Conservation (phyloP, 64 coral and sea anemone species). For the Actinia equina region DNA sequence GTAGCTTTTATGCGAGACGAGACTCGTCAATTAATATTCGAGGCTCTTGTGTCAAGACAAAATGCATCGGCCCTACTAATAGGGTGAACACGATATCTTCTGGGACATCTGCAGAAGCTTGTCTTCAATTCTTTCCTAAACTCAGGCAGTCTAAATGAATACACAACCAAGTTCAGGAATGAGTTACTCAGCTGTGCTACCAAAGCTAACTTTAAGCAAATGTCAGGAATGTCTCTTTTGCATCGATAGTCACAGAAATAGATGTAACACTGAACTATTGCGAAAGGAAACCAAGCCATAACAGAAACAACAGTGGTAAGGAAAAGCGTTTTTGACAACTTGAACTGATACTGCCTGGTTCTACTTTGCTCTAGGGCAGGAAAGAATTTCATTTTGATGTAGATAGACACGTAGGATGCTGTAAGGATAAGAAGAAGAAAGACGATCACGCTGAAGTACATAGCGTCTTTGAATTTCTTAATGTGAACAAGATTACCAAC, state of each 20-base stretch:
- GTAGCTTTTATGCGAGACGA: too few relatives aligned
- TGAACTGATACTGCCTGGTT: background rate
- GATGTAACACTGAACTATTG: background rate
- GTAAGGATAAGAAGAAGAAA: background rate
- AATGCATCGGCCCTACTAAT: background rate
- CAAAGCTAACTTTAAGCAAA: background rate
- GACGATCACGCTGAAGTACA: background rate
- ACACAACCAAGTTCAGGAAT: background rate
- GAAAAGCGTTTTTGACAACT: background rate
- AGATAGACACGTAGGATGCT: background rate
- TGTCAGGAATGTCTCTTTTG: background rate
- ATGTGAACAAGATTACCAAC: background rate
- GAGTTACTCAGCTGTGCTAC: slow-evolving; percentile 1
- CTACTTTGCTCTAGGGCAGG: background rate
- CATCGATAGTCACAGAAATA: background rate
- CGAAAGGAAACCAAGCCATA: background rate
- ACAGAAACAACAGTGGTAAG: background rate
- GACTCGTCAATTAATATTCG: background rate
- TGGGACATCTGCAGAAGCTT: background rate
- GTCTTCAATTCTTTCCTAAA: slow-evolving; percentile 1
- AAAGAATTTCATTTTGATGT: slow-evolving; percentile 5
- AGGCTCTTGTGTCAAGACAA: background rate
- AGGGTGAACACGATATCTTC: background rate
- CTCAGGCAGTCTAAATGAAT: background rate
- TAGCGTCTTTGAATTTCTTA: background rate